These are phyloP conservation scores for Puma concolor DNA, from an alignment of 2,113 vertebrate species.

Conservation along the genomic window DNA sequence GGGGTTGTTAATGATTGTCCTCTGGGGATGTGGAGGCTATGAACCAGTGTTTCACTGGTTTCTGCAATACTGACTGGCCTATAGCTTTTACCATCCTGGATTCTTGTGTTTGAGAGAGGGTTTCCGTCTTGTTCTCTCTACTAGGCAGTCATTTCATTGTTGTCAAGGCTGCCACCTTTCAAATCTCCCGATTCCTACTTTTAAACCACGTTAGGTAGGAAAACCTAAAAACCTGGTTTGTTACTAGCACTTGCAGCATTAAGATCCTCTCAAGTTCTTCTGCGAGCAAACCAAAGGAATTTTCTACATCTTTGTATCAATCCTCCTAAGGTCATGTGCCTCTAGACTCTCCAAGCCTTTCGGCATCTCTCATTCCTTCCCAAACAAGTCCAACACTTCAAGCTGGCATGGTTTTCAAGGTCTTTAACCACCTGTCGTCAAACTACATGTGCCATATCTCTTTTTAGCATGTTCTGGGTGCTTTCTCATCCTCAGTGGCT, in stretches of 20 bases:
- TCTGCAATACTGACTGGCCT: not conserved
- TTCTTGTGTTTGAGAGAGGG: not conserved
- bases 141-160: not conserved
- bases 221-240: not conserved
- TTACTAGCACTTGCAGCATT: not conserved
- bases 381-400: not conserved
- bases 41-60: not conserved
- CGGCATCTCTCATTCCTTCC: not conserved
- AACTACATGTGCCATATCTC: not conserved
- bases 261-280: not conserved
- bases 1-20: not conserved
- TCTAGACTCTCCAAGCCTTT: not conserved
- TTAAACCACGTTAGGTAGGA: constrained; percentile 13
- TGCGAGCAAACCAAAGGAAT: not conserved
- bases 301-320: not conserved
- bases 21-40: not conserved
- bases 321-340: not conserved
- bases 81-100: not conserved
- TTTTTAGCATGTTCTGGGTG: not conserved
- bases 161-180: not conserved
- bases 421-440: not conserved
- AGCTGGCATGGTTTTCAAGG: not conserved
- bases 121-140: not conserved
- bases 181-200: not conserved
- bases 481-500: not conserved